Evolutionary conservation across 2,888 invertebrate genomes (phyloP), one percentile per base, ranked within the genome.

Genomic region (Cheilosia grossa): DNA sequence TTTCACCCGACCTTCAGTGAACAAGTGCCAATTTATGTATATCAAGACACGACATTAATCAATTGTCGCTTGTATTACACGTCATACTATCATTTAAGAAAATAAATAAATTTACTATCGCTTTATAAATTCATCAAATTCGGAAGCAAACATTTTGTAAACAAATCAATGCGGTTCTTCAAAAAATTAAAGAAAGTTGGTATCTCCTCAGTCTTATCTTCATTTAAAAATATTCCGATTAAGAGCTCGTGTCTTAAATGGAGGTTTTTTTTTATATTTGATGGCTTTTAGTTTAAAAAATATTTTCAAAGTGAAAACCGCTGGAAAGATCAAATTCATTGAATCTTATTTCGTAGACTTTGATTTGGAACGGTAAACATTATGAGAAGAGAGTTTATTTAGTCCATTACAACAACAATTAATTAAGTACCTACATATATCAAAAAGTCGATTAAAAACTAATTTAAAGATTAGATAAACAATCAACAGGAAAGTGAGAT

Each of bases 281-380:
- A 30, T 33, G 33, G 3, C 9, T 33, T 54, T 73, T 24, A 63
- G 73, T 63, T 63, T 54, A 54, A 9, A 6, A 40, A 19, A 27
- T 2, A 13, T 17, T 37, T 24, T 73, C 54, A 37, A 73, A 44
- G 10, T 9, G 33, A 53, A 3, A 10, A 13, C 37, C 37, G 10
- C 10, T 33, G 10, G 27, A 70, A 24, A 33, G 4, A 72, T 72
- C 59, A 72, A 59, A 59, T 72, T 59, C 15, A 40, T 59, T 40
- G 70, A 72, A 40, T 40, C 17, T 17, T 51, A 49, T 10, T 72
- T 51, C 1, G 17, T 59, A 10, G 24, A 59, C 4, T 61, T 51
- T 40, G 70, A 72, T 59, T 59, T 51, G 5, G 70, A 72, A 51
- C 61, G 70, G 59, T 72, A 72, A 72, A 59, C 47, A 19, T 33